These are phyloP conservation scores for Penaeus vannamei DNA, from an alignment of 1,140 invertebrate species.

Conservation along the genomic window DNA sequence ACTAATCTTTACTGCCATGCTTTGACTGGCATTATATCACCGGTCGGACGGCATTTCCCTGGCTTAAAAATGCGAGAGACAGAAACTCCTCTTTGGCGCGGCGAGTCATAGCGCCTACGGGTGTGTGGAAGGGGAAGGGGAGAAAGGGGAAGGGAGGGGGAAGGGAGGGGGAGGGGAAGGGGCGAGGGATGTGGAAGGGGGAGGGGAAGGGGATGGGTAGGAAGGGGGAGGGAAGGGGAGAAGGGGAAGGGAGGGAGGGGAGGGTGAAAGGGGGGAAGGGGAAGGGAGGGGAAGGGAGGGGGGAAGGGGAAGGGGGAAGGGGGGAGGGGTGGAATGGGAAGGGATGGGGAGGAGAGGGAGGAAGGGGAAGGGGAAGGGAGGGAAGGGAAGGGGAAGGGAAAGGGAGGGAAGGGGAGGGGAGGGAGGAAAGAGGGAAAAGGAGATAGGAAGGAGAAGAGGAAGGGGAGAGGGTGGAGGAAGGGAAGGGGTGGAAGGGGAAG, in stretches of 20 bases:
- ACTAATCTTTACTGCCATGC: too few relatives aligned
- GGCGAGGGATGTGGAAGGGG: background rate
- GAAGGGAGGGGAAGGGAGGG: background rate
- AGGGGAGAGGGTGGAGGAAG: background rate
- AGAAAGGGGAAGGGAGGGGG: slow-evolving; percentile 24
- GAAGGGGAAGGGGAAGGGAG: background rate
- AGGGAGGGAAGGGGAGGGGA: background rate
- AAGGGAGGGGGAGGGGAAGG: background rate
- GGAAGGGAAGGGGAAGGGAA: background rate
- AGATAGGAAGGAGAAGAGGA: background rate
- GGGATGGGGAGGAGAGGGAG: background rate
- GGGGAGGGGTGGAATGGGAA: background rate
- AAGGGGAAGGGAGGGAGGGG: background rate
- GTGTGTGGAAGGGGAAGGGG: background rate
- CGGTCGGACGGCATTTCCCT: too few relatives aligned
- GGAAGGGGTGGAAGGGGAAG: background rate
- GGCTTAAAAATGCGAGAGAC: too few relatives aligned
- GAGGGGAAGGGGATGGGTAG: background rate
- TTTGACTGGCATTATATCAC: too few relatives aligned
- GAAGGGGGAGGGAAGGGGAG: background rate
- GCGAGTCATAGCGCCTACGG: too few relatives aligned
- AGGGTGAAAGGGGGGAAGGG: background rate
- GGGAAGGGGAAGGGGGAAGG: background rate
- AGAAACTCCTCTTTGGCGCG: too few relatives aligned
- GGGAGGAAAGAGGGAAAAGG: background rate